These are phyloP conservation scores for Meleagris gallopavo DNA, from an alignment of 2,113 vertebrate species.

Conservation along the genomic window DNA sequence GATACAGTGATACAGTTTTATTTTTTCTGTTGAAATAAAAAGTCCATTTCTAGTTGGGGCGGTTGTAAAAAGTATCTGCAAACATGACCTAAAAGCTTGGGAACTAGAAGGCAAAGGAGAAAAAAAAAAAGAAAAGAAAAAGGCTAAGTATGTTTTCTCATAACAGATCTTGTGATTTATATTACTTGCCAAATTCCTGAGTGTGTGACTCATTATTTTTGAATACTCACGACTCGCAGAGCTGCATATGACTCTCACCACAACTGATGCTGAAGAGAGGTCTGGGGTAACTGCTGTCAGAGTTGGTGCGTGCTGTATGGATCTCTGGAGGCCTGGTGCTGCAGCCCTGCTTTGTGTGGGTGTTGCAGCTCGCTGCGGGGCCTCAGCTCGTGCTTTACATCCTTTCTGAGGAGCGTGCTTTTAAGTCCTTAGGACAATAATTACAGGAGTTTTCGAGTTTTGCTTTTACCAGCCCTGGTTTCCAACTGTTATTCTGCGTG, in stretches of 20 bases:
- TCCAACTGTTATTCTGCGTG: not conserved
- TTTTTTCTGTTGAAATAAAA: not conserved
- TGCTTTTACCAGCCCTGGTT: not conserved
- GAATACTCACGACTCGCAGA: not conserved
- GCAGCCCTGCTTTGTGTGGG: not conserved
- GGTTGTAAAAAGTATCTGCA: not conserved
- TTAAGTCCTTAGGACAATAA: not conserved
- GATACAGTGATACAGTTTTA: not conserved
- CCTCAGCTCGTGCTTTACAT: accelerated
- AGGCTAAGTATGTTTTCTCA: not conserved
- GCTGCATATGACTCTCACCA: not conserved
- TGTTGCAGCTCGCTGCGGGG: not conserved
- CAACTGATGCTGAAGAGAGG: not conserved
- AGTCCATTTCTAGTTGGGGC: not conserved
- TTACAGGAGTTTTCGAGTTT: not conserved
- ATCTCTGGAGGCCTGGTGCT: not conserved
- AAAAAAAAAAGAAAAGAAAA: not conserved
- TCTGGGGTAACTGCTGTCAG: not conserved
- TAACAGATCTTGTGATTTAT: not conserved
- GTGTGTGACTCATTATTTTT: not conserved
- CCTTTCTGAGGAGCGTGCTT: not conserved
- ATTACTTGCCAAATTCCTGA: not conserved
- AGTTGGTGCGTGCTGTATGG: not conserved
- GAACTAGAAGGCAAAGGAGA: not conserved
- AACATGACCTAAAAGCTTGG: not conserved